These are phyloP conservation scores for Pica pica DNA, from an alignment of 2,113 vertebrate genomes.

Conservation along the genomic window DNA sequence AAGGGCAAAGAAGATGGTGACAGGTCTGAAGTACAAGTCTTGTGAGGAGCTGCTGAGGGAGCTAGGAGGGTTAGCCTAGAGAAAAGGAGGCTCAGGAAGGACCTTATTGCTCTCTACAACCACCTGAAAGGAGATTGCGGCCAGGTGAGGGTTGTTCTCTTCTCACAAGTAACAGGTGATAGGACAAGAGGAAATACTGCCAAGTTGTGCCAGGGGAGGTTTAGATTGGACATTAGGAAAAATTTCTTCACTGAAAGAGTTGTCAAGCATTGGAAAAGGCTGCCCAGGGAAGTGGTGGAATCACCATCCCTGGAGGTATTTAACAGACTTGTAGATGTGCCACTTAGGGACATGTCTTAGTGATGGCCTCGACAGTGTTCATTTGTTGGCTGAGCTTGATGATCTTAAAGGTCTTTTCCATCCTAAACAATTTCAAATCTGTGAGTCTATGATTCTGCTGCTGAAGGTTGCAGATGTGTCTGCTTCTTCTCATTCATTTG, in stretches of 20 bases:
- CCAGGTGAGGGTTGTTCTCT: background rate
- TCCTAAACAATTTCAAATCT: background rate
- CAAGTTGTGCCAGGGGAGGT: background rate
- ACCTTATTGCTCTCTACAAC: background rate
- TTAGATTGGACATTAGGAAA: background rate
- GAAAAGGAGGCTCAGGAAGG: background rate
- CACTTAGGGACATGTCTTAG: background rate
- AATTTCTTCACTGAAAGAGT: background rate
- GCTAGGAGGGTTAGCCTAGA: background rate
- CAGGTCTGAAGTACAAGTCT: background rate
- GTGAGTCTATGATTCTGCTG: background rate
- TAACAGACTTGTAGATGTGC: background rate
- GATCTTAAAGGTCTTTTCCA: background rate
- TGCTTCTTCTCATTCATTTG: background rate
- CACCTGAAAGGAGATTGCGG: background rate
- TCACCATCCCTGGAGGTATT: background rate
- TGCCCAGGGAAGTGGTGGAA: background rate
- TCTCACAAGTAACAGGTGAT: background rate
- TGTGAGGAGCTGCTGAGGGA: background rate
- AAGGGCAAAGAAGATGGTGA: background rate
- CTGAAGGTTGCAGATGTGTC: background rate
- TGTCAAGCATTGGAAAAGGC: background rate
- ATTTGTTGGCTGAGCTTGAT: background rate
- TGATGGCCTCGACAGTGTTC: background rate
- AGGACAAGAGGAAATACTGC: background rate